These are phyloP conservation scores for Tromatobia lineatoria DNA, from an alignment of 2,888 invertebrate species.

Conservation along the genomic window DNA sequence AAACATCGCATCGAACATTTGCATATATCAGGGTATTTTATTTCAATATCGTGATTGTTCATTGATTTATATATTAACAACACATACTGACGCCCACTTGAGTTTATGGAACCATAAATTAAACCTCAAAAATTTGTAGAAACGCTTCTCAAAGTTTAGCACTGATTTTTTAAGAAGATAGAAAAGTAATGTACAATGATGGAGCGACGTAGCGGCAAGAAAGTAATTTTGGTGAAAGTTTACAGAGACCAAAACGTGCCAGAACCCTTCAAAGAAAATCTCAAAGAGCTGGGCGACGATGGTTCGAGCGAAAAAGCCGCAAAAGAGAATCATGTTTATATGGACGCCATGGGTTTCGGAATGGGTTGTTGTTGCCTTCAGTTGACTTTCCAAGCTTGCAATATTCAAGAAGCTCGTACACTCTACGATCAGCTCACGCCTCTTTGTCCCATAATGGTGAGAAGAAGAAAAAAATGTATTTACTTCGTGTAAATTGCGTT, in stretches of 20 bases:
- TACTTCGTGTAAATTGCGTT: too few species aligned
- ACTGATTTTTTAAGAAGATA: neutral
- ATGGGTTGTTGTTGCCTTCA: slow-evolving; percentile 99
- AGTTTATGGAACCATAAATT: too few species aligned
- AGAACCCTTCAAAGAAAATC: slow-evolving; percentile 91
- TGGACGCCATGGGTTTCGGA: slow-evolving; percentile 99
- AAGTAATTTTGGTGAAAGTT: slow-evolving; percentile 87
- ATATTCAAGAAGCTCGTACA: slow-evolving; percentile 97
- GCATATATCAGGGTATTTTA: too few species aligned
- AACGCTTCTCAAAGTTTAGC: too few species aligned
- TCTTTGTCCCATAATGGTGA: slow-evolving; percentile 97
- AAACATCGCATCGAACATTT: too few species aligned
- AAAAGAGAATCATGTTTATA: slow-evolving; percentile 96
- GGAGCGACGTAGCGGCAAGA: slow-evolving; percentile 4
- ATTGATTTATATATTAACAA: too few species aligned
- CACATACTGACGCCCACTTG: too few species aligned
- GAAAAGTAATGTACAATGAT: neutral
- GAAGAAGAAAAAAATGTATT: neutral
- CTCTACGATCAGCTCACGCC: slow-evolving; percentile 99
- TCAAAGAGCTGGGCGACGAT: slow-evolving; percentile 88
- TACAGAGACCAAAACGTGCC: slow-evolving; percentile 95
- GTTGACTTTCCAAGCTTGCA: slow-evolving; percentile 98
- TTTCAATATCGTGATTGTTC: too few species aligned
- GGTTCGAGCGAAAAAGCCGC: slow-evolving; percentile 89
- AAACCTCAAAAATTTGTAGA: too few species aligned